A percentile compares a stretch with the other conserved stretches of the same genome.
These are phyloP conservation scores for Neolamprologus devosi DNA, from an alignment of 2,113 vertebrate species.

Conservation along the genomic window DNA sequence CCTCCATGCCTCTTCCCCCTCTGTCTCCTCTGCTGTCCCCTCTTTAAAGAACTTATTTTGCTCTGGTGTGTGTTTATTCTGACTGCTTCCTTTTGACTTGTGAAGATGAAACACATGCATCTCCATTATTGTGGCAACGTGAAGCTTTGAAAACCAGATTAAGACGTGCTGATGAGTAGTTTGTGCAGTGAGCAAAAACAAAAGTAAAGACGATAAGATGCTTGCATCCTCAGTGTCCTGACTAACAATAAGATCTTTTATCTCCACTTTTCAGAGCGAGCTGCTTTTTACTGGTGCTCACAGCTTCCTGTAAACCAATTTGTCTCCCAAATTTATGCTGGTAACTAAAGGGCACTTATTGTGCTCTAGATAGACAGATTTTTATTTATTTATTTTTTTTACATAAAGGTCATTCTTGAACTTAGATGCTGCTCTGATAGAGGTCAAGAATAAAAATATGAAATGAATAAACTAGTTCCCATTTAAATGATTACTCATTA, in stretches of 20 bases:
- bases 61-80: not conserved
- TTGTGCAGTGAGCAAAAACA: not conserved
- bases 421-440: not conserved
- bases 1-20: not conserved
- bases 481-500: not conserved
- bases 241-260: not conserved
- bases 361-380: not conserved
- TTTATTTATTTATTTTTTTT: not conserved
- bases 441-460: not conserved
- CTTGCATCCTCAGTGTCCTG: not conserved
- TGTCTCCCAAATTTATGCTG: not conserved
- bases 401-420: not conserved
- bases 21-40: not conserved
- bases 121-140: not conserved
- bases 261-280: not conserved
- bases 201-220: not conserved
- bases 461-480: rapidly evolving
- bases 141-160: not conserved
- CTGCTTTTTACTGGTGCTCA: not conserved
- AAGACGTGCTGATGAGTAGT: not conserved
- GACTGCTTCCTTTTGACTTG: not conserved
- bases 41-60: not conserved
- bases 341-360: not conserved
- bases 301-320: not conserved
- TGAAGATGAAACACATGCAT: not conserved